These are phyloP conservation scores for Drosophila sechellia DNA, from an alignment of 1,140 invertebrate species.

Conservation along the genomic window DNA sequence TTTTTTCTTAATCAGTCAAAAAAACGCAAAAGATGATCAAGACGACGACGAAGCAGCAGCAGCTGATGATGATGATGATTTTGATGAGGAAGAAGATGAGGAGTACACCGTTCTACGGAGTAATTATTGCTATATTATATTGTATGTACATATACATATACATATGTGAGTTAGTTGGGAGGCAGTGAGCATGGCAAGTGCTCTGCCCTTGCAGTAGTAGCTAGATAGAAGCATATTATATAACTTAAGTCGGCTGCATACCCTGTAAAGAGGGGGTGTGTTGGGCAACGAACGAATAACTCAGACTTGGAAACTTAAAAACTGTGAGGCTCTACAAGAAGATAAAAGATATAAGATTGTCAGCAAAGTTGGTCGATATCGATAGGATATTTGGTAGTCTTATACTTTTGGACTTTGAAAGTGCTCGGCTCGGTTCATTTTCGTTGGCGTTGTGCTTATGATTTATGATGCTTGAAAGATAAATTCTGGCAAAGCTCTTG, in stretches of 20 bases:
- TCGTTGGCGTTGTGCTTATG: slow-evolving; percentile 38
- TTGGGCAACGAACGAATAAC: background rate
- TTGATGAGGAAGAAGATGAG: slow-evolving; percentile 17
- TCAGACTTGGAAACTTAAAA: background rate
- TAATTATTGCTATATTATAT: slow-evolving; percentile 58
- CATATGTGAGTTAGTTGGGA: slow-evolving; percentile 15
- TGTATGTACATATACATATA: slow-evolving; percentile 4
- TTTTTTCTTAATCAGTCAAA: slow-evolving; percentile 78
- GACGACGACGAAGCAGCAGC: slow-evolving; percentile 4
- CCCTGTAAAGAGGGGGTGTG: background rate
- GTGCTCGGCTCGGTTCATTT: slow-evolving; percentile 24
- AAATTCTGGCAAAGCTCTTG: slow-evolving; percentile 70
- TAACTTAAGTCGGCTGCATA: slow-evolving; percentile 35
- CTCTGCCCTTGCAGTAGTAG: slow-evolving; percentile 26
- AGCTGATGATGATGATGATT: slow-evolving; percentile 13
- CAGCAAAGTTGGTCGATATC: too few species aligned
- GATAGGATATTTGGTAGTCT: background rate
- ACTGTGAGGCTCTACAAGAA: background rate
- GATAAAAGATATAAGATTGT: background rate
- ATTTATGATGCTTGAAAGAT: slow-evolving; percentile 83
- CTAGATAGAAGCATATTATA: slow-evolving; percentile 44
- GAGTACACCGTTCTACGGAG: slow-evolving; percentile 41
- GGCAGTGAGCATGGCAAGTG: slow-evolving; percentile 71
- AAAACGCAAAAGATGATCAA: slow-evolving; percentile 32
- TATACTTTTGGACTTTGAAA: background rate